Percentiles rank a stretch among this genome's conserved stretches.
phyloP scores from a whole-genome alignment of 92 coral and sea anemone species.

The Palythoa grandis region DNA sequence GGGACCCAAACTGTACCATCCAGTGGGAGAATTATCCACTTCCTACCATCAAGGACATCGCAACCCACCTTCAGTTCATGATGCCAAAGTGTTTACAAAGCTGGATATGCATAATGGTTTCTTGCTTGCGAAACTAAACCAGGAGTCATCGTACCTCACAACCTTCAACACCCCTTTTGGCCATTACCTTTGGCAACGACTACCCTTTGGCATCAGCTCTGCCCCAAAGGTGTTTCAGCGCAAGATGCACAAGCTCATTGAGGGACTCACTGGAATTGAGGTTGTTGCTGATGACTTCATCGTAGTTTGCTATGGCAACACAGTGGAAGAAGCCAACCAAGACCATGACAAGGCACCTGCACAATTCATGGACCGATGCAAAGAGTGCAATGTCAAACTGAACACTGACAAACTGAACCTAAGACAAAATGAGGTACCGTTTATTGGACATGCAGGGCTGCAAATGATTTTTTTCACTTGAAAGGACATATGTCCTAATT shows the following conservation, averaged over 20 bases:
- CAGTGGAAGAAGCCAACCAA: background rate
- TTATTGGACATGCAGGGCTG: no score
- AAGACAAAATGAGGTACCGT: no score
- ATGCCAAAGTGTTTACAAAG: slow-evolving; percentile 36
- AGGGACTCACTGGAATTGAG: background rate
- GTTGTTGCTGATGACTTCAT: background rate
- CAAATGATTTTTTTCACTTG: no score
- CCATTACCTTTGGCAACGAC: slow-evolving; percentile 47
- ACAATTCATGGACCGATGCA: no score
- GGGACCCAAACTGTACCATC: background rate
- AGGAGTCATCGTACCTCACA: slow-evolving; percentile 41
- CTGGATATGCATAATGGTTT: slow-evolving; percentile 59
- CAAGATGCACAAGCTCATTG: background rate
- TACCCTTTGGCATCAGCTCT: slow-evolving; percentile 58
- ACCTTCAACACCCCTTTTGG: slow-evolving; percentile 54
- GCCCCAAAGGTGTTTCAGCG: background rate
- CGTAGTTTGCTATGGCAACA: background rate
- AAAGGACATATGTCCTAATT: no score
- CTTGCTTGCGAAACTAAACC: slow-evolving; percentile 57
- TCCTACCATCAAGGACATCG: background rate
- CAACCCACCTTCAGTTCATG: background rate
- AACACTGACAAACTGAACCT: no score
- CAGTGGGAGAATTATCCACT: background rate
- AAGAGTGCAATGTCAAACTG: background rate
- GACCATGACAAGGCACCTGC: no score